Evolutionary conservation across 2,113 vertebrate species (phyloP).

Genomic region (Dascyllus trimaculatus): DNA sequence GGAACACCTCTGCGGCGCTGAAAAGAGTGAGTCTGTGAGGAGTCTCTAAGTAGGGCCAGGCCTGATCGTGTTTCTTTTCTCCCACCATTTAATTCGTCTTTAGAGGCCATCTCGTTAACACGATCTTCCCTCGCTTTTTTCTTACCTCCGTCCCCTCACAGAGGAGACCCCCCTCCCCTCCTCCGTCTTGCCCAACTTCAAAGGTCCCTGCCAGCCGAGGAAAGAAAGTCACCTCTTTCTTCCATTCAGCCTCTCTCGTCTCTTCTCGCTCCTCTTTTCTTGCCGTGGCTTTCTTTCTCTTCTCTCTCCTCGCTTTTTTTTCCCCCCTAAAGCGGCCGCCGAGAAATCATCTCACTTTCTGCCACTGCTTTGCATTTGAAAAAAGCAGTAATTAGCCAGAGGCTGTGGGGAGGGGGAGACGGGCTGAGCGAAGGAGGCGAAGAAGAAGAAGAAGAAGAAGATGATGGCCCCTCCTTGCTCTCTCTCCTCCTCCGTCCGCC

Average conservation of each 20-base stretch:
- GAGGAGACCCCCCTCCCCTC: slow-evolving; percentile 32
- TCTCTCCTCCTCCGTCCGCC: slow-evolving; percentile 2
- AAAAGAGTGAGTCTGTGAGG: slow-evolving; percentile 84
- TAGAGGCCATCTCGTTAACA: slow-evolving; percentile 88
- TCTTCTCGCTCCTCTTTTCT: slow-evolving; percentile 69
- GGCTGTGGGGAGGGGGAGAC: slow-evolving; percentile 39
- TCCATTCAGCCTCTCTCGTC: slow-evolving; percentile 72
- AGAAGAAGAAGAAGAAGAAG: slow-evolving; percentile 43
- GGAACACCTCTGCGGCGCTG: slow-evolving; percentile 79
- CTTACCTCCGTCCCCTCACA: slow-evolving; percentile 55
- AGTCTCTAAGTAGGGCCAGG: slow-evolving; percentile 84
- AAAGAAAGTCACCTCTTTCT: slow-evolving; percentile 86
- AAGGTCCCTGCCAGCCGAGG: slow-evolving; percentile 78
- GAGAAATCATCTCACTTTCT: slow-evolving; percentile 88
- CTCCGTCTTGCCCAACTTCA: slow-evolving; percentile 79
- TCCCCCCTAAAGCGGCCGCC: slow-evolving; percentile 72
- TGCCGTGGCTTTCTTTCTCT: slow-evolving; percentile 70
- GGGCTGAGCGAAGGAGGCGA: slow-evolving; percentile 40
- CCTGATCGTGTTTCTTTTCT: slow-evolving; percentile 85
- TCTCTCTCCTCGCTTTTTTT: slow-evolving; percentile 51
- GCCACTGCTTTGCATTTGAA: slow-evolving; percentile 86
- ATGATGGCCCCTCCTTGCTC: slow-evolving; percentile 31
- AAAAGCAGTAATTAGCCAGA: slow-evolving; percentile 85
- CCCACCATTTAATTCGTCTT: slow-evolving; percentile 87
- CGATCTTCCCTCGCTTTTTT: slow-evolving; percentile 83